Evolutionary conservation across 1,140 invertebrate species (phyloP).

Genomic region (Andrena cerasifolii): DNA sequence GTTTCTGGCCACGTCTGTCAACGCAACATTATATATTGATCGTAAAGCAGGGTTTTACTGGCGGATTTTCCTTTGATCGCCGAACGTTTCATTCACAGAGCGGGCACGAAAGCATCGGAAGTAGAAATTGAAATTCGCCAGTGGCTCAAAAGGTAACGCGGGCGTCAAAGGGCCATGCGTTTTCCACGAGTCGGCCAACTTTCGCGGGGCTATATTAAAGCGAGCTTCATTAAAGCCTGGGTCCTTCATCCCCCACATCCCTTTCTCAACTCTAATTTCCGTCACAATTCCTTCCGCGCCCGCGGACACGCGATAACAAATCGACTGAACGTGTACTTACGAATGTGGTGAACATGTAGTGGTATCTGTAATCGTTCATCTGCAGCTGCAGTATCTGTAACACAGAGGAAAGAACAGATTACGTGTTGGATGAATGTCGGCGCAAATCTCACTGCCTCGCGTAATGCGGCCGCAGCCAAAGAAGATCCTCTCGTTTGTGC

Average conservation of each 20-base stretch:
- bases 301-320: not conserved
- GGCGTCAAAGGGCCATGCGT: constrained; percentile 11
- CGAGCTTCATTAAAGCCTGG: not conserved
- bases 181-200: constrained; percentile 5
- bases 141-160: not conserved
- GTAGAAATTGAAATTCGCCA: constrained; percentile 33
- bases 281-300: not conserved
- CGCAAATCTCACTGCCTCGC: not conserved
- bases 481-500: no score
- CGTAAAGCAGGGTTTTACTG: no score
- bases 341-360: constrained; percentile 96
- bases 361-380: constrained; percentile 96
- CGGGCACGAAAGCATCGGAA: not conserved
- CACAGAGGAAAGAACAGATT: constrained; percentile 72
- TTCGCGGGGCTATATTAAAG: constrained; percentile 7
- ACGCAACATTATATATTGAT: no score
- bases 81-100: not conserved
- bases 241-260: no score
- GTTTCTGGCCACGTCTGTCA: no score
- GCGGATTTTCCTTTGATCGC: not conserved
- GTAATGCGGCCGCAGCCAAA: no score
- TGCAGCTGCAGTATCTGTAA: constrained; percentile 94
- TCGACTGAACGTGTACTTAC: constrained; percentile 86
- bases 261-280: constrained; percentile 33
- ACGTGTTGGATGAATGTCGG: not conserved